Percentiles rank a stretch among this genome's conserved stretches.
phyloP scores from a whole-genome alignment of 2,113 vertebrate genomes.

The Emydura subglobosa region DNA sequence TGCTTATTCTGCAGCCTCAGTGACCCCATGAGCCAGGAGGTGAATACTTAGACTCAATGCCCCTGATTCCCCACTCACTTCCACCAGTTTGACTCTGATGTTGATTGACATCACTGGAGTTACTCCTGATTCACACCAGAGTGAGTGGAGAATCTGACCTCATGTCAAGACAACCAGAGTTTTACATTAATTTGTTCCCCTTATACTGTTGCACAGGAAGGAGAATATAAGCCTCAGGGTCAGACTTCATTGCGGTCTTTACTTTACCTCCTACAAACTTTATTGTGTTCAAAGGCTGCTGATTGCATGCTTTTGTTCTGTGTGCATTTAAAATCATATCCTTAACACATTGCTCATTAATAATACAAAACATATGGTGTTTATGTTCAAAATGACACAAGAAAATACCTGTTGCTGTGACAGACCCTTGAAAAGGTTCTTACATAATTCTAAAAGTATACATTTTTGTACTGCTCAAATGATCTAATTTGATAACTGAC shows the following conservation, averaged over 20 bases:
- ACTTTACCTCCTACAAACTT: conserved; percentile 12
- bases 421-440: background rate
- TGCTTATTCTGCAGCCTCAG: too few relatives aligned
- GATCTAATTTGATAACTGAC: background rate
- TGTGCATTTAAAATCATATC: conserved; percentile 27
- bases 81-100: background rate
- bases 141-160: background rate
- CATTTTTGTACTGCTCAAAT: conserved; percentile 3
- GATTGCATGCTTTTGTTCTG: background rate
- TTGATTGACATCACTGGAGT: background rate
- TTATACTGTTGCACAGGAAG: background rate
- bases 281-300: background rate
- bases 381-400: conserved; percentile 27
- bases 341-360: background rate
- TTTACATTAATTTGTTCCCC: background rate
- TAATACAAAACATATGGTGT: background rate
- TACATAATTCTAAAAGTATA: conserved; percentile 23
- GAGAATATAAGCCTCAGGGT: background rate
- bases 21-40: too few relatives aligned
- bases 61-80: background rate
- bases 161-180: background rate
- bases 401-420: conserved; percentile 18
- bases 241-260: background rate
- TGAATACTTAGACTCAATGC: too few relatives aligned
- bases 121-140: background rate